Evolutionary conservation across 2,888 invertebrate species (phyloP).

Genomic region (Clepsis dumicolana): DNA sequence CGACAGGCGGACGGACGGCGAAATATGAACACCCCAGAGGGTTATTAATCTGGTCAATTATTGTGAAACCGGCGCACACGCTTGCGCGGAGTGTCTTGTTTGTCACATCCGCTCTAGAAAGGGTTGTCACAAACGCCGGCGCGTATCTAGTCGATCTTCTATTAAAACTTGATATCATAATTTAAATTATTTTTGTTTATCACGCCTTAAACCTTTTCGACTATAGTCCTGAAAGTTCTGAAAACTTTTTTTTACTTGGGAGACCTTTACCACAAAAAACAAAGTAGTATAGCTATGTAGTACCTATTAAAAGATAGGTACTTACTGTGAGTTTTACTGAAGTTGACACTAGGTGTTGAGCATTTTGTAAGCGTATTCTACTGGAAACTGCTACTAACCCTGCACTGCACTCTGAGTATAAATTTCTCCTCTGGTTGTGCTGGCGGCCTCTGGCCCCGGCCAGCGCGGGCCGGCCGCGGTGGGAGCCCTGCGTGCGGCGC

Average conservation of each 20-base stretch:
- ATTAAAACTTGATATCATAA: neutral
- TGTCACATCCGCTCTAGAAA: conserved; percentile 74
- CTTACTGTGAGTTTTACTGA: no score
- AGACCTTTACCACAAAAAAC: no score
- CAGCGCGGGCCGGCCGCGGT: conserved; percentile 23
- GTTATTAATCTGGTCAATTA: conserved; percentile 83
- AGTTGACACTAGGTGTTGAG: no score
- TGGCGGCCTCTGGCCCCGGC: neutral
- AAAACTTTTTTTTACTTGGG: no score
- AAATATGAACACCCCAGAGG: conserved; percentile 78
- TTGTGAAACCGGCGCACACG: conserved; percentile 78
- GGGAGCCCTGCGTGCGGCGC: conserved; percentile 51
- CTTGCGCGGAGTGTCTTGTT: conserved; percentile 68
- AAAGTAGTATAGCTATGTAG: no score
- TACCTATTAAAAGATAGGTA: no score
- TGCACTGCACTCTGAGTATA: no score
- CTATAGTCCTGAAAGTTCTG: no score
- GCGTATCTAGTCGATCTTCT: neutral
- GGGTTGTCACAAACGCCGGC: conserved; percentile 58
- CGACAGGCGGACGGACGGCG: conserved; percentile 65
- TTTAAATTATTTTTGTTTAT: neutral
- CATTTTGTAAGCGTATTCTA: no score
- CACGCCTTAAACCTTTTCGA: no score
- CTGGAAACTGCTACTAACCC: no score
- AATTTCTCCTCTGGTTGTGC: neutral